Base-by-base conservation (phyloP, 1,140 invertebrate genomes). In the Bombus terrestris region DNA sequence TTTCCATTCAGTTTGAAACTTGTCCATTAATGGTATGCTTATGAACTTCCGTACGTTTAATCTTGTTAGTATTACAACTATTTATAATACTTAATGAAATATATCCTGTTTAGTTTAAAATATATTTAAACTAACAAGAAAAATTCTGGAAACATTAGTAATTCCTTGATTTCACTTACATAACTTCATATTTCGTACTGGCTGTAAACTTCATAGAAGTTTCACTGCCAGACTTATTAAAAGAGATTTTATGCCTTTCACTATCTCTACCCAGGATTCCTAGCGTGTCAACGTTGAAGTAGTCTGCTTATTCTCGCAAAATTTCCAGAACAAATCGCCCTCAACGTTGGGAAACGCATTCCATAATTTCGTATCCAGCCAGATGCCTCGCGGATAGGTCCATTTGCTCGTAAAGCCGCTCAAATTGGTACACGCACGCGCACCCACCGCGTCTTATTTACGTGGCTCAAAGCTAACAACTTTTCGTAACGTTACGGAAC, bases 381-480 rank as follows among this genome's bases (percentile, higher is more conserved):
- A 83, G 81, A 77, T 77, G 81, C 35, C 37, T 47, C 59, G 6
- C 41, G 25, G 28, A 28, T 64, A 53, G 22, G 80, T 77, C 73
- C 81, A 69, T 83, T 77, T 53, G 28, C 73, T 68, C 15, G 73
- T 32, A 37, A 69, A 77, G 28, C 66, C 2, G 10, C 47, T 43
- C 53, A 25, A 76, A 76, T 37, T 57, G 47, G 62, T 28, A 59
- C 41, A 74, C 81, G 66, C 81, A 71, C 5, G 39, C 53, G 32
- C 25, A 64, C n/a, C 28, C 13, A 59, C 32, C 32, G 39, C 53
- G 62, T 77, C 81, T 83, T 77, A 83, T 83, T 83, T 77, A 83
- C 73, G 81, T 18, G 47, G 28, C 71, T 69, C 74, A 39, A 77
- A 76, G 81, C 41, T 77, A 77, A 77, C 62, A 83, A 83, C 73